Evolutionary conservation across 1,140 invertebrate genomes (phyloP).

Genomic region (Drosophila nikananu): DNA sequence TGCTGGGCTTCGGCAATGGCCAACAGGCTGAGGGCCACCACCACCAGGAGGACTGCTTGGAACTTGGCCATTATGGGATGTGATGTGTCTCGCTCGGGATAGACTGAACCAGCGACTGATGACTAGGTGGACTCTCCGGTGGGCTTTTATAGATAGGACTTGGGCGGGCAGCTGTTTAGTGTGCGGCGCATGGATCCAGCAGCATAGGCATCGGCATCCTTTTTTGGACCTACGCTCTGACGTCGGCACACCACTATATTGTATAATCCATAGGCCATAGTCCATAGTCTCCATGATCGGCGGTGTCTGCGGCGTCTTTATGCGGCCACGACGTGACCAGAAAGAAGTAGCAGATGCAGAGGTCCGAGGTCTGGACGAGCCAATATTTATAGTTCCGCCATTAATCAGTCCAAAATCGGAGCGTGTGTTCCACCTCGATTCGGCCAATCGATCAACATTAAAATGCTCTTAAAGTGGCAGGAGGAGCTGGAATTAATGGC

Average conservation of each 20-base stretch:
- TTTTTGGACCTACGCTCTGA: constrained; percentile 72
- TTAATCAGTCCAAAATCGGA: constrained; percentile 76
- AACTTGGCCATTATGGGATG: constrained; percentile 61
- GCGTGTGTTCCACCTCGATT: constrained; percentile 20
- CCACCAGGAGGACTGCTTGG: constrained; percentile 53
- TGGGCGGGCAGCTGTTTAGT: constrained; percentile 60
- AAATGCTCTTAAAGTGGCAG: constrained; percentile 39
- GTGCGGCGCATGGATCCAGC: constrained; percentile 56
- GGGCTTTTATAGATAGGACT: constrained; percentile 73
- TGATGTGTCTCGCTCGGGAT: constrained; percentile 30
- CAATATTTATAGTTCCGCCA: constrained; percentile 76
- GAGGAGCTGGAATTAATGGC: constrained; percentile 29
- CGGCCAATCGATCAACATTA: constrained; percentile 27
- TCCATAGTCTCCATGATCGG: constrained; percentile 35
- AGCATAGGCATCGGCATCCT: constrained; percentile 71
- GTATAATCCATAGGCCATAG: constrained; percentile 17
- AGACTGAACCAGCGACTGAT: constrained; percentile 64
- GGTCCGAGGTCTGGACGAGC: constrained; percentile 43
- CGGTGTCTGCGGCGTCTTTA: constrained; percentile 64
- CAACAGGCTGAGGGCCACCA: constrained; percentile 41
- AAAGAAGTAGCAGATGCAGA: constrained; percentile 67
- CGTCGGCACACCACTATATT: constrained; percentile 55
- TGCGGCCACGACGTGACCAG: constrained; percentile 73
- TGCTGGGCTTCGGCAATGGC: constrained; percentile 54
- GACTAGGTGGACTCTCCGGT: constrained; percentile 20